Percentiles rank a stretch among this genome's conserved stretches.
These are phyloP conservation scores for Pseudomyrmex cubaensis DNA, from an alignment of 1,140 invertebrate species.

Conservation along the genomic window DNA sequence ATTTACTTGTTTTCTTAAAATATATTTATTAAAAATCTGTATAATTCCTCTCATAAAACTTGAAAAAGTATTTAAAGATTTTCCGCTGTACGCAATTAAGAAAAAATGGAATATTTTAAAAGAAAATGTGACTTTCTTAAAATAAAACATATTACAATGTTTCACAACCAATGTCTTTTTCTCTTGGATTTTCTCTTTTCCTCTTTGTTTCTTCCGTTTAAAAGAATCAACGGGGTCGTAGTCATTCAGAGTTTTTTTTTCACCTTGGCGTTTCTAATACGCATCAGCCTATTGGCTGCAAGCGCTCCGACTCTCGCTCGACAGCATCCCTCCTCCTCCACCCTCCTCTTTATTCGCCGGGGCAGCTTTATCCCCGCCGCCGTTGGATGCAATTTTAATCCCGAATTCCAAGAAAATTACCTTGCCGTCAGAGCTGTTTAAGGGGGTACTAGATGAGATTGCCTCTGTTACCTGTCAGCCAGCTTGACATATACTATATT, in stretches of 20 bases:
- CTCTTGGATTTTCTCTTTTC: not conserved
- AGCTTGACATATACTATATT: conserved; percentile 77
- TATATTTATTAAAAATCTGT: too few relatives aligned
- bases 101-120: too few relatives aligned
- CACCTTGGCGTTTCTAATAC: conserved; percentile 73
- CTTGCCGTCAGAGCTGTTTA: conserved; percentile 83
- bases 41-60: too few relatives aligned
- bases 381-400: conserved; percentile 84
- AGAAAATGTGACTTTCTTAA: too few relatives aligned
- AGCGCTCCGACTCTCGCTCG: conserved; percentile 61
- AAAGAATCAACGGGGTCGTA: conserved; percentile 47
- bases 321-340: conserved; percentile 62
- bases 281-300: conserved; percentile 61
- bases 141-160: too few relatives aligned
- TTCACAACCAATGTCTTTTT: not conserved
- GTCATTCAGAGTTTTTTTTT: conserved; percentile 57
- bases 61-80: too few relatives aligned
- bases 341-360: conserved; percentile 32
- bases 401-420: conserved; percentile 85
- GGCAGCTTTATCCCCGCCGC: conserved; percentile 74
- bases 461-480: conserved; percentile 81
- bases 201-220: not conserved
- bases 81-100: too few relatives aligned
- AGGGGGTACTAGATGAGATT: conserved; percentile 83
- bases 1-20: too few relatives aligned